A percentile compares a stretch with the other conserved stretches of the same genome.
Conservation (phyloP, 2,113 vertebrate species). For the Cololabis saira region DNA sequence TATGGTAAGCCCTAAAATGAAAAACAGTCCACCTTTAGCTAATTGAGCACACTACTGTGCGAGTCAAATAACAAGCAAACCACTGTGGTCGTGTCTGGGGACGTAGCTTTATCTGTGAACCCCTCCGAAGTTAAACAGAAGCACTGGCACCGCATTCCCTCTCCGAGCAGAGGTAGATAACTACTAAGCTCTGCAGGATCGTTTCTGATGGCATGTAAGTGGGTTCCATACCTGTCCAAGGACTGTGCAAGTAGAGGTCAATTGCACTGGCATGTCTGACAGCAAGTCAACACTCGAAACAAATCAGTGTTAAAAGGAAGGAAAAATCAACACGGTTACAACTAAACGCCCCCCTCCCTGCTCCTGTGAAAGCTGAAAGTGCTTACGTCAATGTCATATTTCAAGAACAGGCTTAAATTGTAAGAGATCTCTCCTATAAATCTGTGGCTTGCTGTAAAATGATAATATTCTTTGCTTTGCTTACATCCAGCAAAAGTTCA, state of each 20-base stretch:
- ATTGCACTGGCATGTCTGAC: constrained; percentile 22
- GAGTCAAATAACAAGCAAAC: constrained; percentile 48
- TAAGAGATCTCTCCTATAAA: too few relatives aligned
- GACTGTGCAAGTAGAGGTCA: constrained; percentile 63
- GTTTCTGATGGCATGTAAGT: constrained; percentile 75
- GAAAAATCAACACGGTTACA: constrained; percentile 1
- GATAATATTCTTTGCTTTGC: too few relatives aligned
- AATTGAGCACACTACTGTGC: constrained; percentile 20
- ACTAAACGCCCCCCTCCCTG: background rate
- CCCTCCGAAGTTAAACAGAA: constrained; percentile 61
- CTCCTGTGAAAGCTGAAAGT: constrained; percentile 9
- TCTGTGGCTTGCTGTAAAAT: too few relatives aligned
- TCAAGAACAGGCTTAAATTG: background rate
- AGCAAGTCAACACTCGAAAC: constrained; percentile 18
- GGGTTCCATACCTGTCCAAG: constrained; percentile 54
- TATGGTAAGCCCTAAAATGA: constrained; percentile 49
- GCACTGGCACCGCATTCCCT: constrained; percentile 57
- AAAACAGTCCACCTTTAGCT: constrained; percentile 35
- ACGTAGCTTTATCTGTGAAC: constrained; percentile 58
- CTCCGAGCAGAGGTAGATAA: constrained; percentile 65
- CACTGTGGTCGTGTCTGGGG: constrained; percentile 39
- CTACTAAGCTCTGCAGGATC: constrained; percentile 54
- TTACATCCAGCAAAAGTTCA: too few relatives aligned
- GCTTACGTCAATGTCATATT: constrained; percentile 1
- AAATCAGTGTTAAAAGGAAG: constrained; percentile 1